Evolutionary conservation across 2,888 invertebrate genomes (phyloP).

Genomic region (Ceramica pisi): DNA sequence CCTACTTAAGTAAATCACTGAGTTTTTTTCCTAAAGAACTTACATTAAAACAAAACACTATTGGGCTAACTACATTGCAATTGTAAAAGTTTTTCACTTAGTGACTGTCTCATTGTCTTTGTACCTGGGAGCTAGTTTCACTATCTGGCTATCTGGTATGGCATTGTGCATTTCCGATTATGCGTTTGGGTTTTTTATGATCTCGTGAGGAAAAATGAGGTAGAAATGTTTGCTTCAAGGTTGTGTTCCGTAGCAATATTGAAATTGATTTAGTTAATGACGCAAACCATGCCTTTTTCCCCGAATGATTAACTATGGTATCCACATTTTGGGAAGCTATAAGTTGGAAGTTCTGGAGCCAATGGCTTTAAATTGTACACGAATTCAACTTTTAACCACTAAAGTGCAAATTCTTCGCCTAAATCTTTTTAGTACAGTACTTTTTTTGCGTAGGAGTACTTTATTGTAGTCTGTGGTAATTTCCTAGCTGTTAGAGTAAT

Average conservation of each 20-base stretch:
- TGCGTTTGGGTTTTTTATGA: slow-evolving; percentile 7
- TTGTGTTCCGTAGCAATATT: slow-evolving; percentile 8
- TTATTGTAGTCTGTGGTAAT: no score
- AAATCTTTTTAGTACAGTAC: no score
- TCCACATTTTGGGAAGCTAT: no score
- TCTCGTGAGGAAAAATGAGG: neutral
- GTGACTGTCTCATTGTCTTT: slow-evolving; percentile 77
- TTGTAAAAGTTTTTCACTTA: slow-evolving; percentile 86
- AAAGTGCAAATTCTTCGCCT: no score
- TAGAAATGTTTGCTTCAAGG: neutral
- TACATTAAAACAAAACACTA: slow-evolving; percentile 40
- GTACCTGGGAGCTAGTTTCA: slow-evolving; percentile 54
- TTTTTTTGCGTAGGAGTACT: no score
- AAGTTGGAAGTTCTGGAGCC: no score
- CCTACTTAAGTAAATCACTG: no score
- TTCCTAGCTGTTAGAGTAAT: no score
- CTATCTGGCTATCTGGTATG: slow-evolving; percentile 30
- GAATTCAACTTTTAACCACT: no score
- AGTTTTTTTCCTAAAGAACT: neutral
- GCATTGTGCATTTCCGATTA: slow-evolving; percentile 33
- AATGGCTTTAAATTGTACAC: no score
- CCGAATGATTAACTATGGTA: no score
- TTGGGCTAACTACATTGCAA: slow-evolving; percentile 63
- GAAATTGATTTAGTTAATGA: neutral
- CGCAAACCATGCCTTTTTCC: no score